Evolutionary conservation across 2,113 vertebrate species (phyloP), one percentile per base, ranked within the genome.

Genomic region (Pygoscelis antarcticus): DNA sequence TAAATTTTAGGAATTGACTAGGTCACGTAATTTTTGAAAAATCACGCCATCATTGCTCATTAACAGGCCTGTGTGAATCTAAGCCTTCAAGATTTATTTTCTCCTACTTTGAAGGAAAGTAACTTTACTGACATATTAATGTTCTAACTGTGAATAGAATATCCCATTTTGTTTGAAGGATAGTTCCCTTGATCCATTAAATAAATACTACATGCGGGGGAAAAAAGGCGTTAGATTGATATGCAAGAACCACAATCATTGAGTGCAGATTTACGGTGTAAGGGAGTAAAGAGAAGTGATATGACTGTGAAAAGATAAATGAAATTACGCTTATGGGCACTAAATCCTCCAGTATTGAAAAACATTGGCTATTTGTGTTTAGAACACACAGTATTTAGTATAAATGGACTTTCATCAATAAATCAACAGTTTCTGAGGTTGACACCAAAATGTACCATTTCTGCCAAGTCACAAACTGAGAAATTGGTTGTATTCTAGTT

Each of bases 51-150:
- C 79, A 61, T 97, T 80, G 29, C 93, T 98, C 97, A 89, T 98
- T 96, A 97, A 86, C 71, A 93, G 65, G 55, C 80, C 77, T 16
- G 81, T 21, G 78, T 72, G 72, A 84, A 96, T 91, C 87, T 92
- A 93, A 97, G 94, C 90, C 66, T 88, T 89, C 9, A 54, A 95
- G 94, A 98, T 98, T 98, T 98, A 98, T 98, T 94, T 97, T 95
- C 83, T 93, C 57, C 83, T 91, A 54, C 86, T 98, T 97, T 97
- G 96, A 98, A 97, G 86, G 94, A 91, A 90, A 97, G 89, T 98
- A 98, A 98, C 97, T 98, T 98, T 98, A 97, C 97, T 98, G 98
- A 98, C 98, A 96, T 98, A 96, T 98, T 98, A 98, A 98, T 97
- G 97, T 97, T 92, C 94, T 98, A 97, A 97, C 98, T 98, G 97